Evolutionary conservation across 2,113 vertebrate genomes (phyloP).

Genomic region (Corythoichthys haematopterus): DNA sequence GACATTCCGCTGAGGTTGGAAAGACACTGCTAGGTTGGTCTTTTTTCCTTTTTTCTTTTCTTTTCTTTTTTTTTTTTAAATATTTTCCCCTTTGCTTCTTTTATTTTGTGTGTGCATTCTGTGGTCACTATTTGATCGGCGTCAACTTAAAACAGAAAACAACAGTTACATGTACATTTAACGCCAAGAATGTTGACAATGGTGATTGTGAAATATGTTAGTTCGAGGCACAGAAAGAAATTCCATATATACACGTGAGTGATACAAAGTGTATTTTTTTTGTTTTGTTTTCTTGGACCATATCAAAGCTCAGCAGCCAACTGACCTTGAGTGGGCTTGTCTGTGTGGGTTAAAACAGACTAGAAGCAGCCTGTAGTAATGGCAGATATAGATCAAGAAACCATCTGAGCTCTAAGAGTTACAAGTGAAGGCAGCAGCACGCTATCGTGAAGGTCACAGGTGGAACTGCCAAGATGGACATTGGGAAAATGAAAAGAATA

Average conservation of each 20-base stretch:
- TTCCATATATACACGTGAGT: constrained; percentile 33
- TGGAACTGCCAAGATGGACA: not conserved
- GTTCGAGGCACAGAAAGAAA: constrained; percentile 56
- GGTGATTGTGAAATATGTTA: constrained; percentile 55
- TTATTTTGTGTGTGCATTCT: constrained; percentile 56
- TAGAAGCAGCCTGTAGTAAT: constrained; percentile 34
- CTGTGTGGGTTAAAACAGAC: constrained; percentile 46
- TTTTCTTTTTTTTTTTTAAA: constrained; percentile 31
- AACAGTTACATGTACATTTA: constrained; percentile 12
- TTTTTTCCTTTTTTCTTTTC: constrained; percentile 38
- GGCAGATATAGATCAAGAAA: constrained; percentile 35
- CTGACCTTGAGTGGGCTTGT: constrained; percentile 42
- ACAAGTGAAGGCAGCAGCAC: constrained; percentile 20
- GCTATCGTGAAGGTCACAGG: constrained; percentile 24
- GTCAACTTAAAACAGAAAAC: constrained; percentile 44
- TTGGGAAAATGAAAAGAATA: not conserved
- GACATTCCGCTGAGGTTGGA: constrained; percentile 69
- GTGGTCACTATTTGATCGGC: constrained; percentile 65
- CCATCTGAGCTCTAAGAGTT: constrained; percentile 26
- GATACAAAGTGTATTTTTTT: constrained; percentile 19
- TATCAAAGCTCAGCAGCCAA: constrained; percentile 46
- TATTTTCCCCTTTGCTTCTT: constrained; percentile 13
- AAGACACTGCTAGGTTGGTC: constrained; percentile 70
- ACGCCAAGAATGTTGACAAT: constrained; percentile 42
- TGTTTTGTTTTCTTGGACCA: constrained; percentile 40